Percentiles rank a stretch among this genome's conserved stretches.
Evolutionary conservation across 2,888 invertebrate species (phyloP).

Genomic region (Hoplodrina ambigua): DNA sequence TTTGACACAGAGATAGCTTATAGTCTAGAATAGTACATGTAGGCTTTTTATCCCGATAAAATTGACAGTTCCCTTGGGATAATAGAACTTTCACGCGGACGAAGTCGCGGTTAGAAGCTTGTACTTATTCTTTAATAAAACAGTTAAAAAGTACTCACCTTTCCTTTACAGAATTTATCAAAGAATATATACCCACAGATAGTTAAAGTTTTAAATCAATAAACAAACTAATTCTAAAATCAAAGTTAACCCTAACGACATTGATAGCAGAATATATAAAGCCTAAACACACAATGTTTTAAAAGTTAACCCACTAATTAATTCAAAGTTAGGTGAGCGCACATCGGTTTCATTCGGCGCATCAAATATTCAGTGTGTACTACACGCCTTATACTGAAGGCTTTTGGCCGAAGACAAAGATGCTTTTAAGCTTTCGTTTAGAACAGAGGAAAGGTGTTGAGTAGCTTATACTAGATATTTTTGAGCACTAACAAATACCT

Average conservation of each 20-base stretch:
- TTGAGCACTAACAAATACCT: not conserved
- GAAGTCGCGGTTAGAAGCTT: too few relatives aligned
- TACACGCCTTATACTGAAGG: conserved; percentile 82
- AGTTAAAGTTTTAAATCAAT: conserved; percentile 31
- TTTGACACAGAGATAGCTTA: too few relatives aligned
- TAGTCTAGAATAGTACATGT: too few relatives aligned
- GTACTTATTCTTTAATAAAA: not conserved
- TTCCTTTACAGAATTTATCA: not conserved
- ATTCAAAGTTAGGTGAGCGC: conserved; percentile 75
- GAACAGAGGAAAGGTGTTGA: conserved; percentile 69
- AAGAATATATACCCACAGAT: not conserved
- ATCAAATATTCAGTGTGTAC: conserved; percentile 86
- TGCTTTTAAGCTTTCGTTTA: conserved; percentile 85
- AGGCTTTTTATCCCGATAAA: too few relatives aligned
- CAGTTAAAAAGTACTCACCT: not conserved
- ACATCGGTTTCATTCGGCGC: conserved; percentile 74
- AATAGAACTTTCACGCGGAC: too few relatives aligned
- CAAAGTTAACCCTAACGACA: conserved; percentile 58
- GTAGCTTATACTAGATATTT: conserved; percentile 33
- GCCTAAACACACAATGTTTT: conserved; percentile 54
- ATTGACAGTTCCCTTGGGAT: too few relatives aligned
- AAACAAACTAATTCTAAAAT: conserved; percentile 37
- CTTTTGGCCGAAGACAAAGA: conserved; percentile 87
- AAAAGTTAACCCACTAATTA: conserved; percentile 72
- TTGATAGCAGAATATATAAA: conserved; percentile 53